Evolutionary conservation across 2,888 invertebrate genomes (phyloP).

Genomic region (Tachina lurida): DNA sequence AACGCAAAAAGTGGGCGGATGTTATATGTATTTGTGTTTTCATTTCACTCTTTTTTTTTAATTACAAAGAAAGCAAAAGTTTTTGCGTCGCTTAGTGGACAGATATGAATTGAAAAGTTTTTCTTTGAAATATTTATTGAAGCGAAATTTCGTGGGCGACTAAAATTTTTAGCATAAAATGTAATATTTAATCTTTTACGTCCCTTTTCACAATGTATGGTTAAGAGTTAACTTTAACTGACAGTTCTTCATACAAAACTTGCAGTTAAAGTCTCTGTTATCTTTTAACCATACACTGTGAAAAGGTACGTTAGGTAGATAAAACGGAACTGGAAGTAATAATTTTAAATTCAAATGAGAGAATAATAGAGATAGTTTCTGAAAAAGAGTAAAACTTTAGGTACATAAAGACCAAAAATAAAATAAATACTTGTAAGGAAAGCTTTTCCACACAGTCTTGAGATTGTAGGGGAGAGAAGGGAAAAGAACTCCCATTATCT

Average conservation of each 20-base stretch:
- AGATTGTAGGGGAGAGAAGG: no score
- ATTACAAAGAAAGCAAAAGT: neutral
- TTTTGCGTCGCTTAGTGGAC: neutral
- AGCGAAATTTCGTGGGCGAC: conserved; percentile 5
- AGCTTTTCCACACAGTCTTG: no score
- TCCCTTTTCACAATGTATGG: no score
- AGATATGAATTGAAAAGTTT: conserved; percentile 1
- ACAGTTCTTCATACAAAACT: no score
- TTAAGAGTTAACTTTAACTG: no score
- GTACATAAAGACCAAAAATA: no score
- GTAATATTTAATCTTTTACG: conserved; percentile 19
- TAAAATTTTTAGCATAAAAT: neutral
- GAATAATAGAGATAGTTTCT: neutral
- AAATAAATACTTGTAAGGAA: no score
- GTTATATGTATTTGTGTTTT: neutral
- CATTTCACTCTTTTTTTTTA: neutral
- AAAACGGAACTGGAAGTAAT: conserved; percentile 21
- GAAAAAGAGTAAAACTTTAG: neutral
- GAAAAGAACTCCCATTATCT: no score
- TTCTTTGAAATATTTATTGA: conserved; percentile 24
- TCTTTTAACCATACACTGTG: no score
- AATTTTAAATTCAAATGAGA: neutral
- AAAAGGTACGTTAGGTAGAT: no score
- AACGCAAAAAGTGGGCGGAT: conserved; percentile 54
- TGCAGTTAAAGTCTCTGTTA: no score